Conservation (phyloP, 2,797 vertebrate species). For the Galago senegalensis region DNA sequence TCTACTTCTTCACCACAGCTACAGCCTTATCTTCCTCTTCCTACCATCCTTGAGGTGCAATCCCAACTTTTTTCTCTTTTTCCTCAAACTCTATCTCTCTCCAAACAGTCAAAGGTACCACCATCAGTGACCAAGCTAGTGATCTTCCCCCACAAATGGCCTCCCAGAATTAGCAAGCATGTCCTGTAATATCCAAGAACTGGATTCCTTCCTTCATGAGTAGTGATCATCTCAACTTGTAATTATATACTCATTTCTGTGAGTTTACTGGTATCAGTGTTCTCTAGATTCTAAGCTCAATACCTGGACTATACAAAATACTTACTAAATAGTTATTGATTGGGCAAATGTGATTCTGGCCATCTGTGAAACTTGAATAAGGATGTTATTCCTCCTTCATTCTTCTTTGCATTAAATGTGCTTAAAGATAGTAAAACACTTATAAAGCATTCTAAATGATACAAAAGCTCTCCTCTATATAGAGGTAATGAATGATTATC, state of each 20-base stretch:
- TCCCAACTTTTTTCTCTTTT: not conserved
- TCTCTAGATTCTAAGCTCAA: not conserved
- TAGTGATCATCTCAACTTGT: not conserved
- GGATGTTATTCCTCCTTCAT: not conserved
- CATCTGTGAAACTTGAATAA: constrained; percentile 1
- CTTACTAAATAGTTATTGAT: not conserved
- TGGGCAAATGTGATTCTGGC: not conserved
- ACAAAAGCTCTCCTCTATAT: not conserved
- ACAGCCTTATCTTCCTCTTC: not conserved
- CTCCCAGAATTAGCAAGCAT: not conserved
- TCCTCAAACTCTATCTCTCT: not conserved
- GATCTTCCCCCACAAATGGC: not conserved
- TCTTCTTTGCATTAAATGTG: not conserved
- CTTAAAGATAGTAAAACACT: not conserved
- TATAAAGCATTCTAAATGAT: not conserved
- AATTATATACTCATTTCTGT: constrained; percentile 19
- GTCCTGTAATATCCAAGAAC: not conserved
- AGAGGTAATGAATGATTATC: not conserved
- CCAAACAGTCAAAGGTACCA: not conserved
- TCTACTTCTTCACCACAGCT: not conserved
- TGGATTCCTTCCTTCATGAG: not conserved
- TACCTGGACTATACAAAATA: not conserved
- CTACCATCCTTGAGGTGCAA: not conserved
- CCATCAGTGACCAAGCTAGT: not conserved
- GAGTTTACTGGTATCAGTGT: not conserved